phyloP scores from a whole-genome alignment of 2,888 invertebrate genomes.

The Caenorhabditis macrosperma region DNA sequence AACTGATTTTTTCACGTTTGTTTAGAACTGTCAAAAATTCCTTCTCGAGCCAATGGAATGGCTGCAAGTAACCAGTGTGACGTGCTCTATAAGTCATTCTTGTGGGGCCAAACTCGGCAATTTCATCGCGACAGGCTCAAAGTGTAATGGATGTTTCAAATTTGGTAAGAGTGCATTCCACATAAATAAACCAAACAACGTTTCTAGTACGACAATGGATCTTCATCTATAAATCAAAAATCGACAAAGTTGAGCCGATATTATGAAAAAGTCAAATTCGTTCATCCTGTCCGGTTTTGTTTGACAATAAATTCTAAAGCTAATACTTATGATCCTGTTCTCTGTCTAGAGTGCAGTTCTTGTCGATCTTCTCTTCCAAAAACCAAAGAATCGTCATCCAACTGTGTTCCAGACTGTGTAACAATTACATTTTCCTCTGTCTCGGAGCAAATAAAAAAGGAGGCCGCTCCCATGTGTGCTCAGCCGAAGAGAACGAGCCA shows the following conservation, averaged over 20 bases:
- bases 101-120: slow-evolving; percentile 48
- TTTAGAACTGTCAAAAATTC: slow-evolving; percentile 20
- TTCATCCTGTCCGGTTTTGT: not conserved
- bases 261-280: no score
- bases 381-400: slow-evolving; percentile 27
- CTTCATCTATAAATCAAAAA: slow-evolving; percentile 31
- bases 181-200: not conserved
- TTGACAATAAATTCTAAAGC: not conserved
- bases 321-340: no score
- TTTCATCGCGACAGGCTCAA: slow-evolving; percentile 22
- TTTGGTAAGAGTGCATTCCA: slow-evolving; percentile 13
- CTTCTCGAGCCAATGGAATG: slow-evolving; percentile 50
- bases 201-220: slow-evolving; percentile 37
- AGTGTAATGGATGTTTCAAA: slow-evolving; percentile 24
- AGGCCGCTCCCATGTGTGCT: slow-evolving; percentile 48
- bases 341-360: no score
- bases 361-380: not conserved
- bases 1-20: not conserved
- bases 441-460: slow-evolving; percentile 37
- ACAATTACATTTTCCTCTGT: slow-evolving; percentile 26
- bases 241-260: slow-evolving; percentile 22
- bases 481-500: slow-evolving; percentile 29
- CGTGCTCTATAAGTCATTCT: slow-evolving; percentile 28
- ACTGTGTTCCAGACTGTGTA: slow-evolving; percentile 11
- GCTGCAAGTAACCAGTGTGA: slow-evolving; percentile 2